These are phyloP conservation scores for Podargus strigoides DNA, from an alignment of 2,797 vertebrate genomes.

Conservation along the genomic window DNA sequence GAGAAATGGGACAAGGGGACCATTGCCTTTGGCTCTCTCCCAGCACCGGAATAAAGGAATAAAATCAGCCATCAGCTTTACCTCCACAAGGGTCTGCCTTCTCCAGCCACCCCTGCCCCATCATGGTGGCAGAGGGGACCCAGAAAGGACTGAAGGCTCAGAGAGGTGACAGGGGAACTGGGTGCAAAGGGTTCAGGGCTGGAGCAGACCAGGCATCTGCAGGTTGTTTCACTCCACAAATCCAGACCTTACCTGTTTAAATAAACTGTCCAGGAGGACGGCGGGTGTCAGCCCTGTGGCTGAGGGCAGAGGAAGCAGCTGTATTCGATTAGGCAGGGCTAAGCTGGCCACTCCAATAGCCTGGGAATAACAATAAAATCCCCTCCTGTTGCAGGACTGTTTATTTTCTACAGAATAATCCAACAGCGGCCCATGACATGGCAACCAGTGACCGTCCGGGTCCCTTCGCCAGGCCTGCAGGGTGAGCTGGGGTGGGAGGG, in stretches of 20 bases:
- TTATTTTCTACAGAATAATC: not conserved
- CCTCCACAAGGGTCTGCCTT: not conserved
- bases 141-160: rapidly evolving
- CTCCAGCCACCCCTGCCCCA: rapidly evolving
- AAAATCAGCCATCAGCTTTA: not conserved
- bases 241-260: not conserved
- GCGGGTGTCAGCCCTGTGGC: not conserved
- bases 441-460: rapidly evolving
- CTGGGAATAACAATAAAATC: not conserved
- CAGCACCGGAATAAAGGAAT: not conserved
- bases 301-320: constrained; percentile 14
- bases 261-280: not conserved
- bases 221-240: not conserved
- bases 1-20: not conserved
- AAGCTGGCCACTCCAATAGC: not conserved
- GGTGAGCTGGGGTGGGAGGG: not conserved
- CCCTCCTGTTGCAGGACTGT: not conserved
- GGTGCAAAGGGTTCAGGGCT: not conserved
- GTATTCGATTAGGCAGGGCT: not conserved
- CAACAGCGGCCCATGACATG: not conserved
- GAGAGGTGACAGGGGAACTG: not conserved
- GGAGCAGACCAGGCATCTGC: not conserved
- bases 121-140: not conserved
- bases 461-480: not conserved
- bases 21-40: not conserved